These are phyloP conservation scores for Liodrosophila aerea DNA, from an alignment of 2,888 invertebrate genomes.

Conservation along the genomic window DNA sequence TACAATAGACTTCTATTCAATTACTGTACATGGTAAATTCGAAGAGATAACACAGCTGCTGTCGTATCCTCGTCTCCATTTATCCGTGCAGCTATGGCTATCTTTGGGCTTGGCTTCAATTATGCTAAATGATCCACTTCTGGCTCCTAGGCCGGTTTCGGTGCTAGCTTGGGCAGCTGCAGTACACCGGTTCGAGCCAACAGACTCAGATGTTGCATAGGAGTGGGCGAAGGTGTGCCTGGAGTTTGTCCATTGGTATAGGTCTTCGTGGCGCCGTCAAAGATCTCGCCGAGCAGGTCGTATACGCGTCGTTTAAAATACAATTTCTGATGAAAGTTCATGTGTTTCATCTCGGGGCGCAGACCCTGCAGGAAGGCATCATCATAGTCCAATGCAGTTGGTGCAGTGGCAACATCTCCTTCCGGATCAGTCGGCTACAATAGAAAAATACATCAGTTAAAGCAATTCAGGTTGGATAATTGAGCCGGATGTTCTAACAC, in stretches of 20 bases:
- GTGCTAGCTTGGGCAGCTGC: slow-evolving; percentile 49
- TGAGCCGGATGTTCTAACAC: not conserved
- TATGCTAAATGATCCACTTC: slow-evolving; percentile 15
- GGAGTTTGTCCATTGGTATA: slow-evolving; percentile 31
- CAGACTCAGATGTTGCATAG: slow-evolving; percentile 32
- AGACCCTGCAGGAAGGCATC: slow-evolving; percentile 76
- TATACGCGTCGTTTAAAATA: slow-evolving; percentile 79
- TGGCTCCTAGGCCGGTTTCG: slow-evolving; percentile 36
- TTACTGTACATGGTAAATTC: slow-evolving; percentile 53
- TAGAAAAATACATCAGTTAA: no score
- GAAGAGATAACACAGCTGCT: slow-evolving; percentile 37
- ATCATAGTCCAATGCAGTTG: slow-evolving; percentile 60
- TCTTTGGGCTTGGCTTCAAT: slow-evolving; percentile 35
- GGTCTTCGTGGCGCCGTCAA: slow-evolving; percentile 24
- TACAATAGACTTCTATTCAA: slow-evolving; percentile 12
- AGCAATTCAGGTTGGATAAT: slow-evolving; percentile 14
- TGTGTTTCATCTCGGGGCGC: slow-evolving; percentile 78
- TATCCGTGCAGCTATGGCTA: slow-evolving; percentile 26
- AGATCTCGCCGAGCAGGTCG: slow-evolving; percentile 76
- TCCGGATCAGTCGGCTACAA: not conserved
- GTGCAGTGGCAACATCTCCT: not conserved
- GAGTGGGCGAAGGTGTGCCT: slow-evolving; percentile 17
- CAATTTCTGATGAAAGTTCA: slow-evolving; percentile 79
- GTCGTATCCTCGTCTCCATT: not conserved
- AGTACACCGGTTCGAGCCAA: slow-evolving; percentile 34